Evolutionary conservation across 2,888 invertebrate genomes (phyloP).

Genomic region (Epistrophe eligans): DNA sequence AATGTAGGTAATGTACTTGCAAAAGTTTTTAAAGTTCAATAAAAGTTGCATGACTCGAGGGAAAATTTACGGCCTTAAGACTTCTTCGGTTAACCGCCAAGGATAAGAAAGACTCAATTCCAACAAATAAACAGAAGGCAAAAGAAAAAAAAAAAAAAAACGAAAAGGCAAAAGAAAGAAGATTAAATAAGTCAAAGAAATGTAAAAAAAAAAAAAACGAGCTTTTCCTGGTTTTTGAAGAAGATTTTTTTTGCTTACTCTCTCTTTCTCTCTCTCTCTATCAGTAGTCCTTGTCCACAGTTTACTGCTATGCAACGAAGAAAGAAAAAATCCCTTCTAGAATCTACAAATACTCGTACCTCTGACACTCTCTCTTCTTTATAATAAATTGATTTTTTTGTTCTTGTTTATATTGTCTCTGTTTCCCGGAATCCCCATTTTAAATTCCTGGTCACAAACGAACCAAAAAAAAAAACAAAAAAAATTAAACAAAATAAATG

Average conservation of each 20-base stretch:
- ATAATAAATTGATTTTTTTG: constrained; percentile 70
- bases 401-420: background rate
- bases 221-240: constrained; percentile 43
- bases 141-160: background rate
- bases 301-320: constrained; percentile 41
- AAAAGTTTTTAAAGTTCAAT: constrained; percentile 49
- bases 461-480: background rate
- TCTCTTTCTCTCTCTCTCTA: background rate
- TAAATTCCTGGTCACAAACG: constrained; percentile 72
- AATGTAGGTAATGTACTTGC: constrained; percentile 31
- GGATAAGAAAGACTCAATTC: constrained; percentile 57
- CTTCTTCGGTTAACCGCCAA: constrained; percentile 50
- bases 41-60: constrained; percentile 54
- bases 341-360: constrained; percentile 45
- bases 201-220: constrained; percentile 15
- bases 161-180: constrained; percentile 12
- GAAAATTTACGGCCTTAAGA: constrained; percentile 54
- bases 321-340: constrained; percentile 33
- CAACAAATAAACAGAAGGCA: constrained; percentile 41
- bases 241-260: constrained; percentile 18
- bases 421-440: constrained; percentile 54
- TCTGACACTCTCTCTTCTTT: constrained; percentile 54
- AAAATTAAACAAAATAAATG: constrained; percentile 48
- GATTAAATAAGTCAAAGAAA: constrained; percentile 63
- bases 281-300: constrained; percentile 38